Base-by-base conservation (phyloP, 2,113 vertebrate genomes). In the Scatophagus argus region DNA sequence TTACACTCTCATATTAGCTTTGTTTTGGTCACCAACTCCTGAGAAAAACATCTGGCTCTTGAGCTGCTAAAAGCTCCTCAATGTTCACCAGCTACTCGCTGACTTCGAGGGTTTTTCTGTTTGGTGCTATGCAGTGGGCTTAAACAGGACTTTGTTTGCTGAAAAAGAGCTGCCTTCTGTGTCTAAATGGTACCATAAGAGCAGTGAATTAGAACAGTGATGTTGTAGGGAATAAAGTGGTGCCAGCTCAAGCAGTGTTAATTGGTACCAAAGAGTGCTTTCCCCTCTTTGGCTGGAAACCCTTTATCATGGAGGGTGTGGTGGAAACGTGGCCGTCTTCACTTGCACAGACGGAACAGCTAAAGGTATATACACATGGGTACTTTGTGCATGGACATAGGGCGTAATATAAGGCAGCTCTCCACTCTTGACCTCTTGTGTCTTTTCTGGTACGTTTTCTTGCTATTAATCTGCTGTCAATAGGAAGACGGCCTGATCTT, bases 391-490 rank as follows among this genome's bases (percentile, higher is more conserved):
- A n/a, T 21, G 19, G 1, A 54, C 23, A 36, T 8, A 62, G 2
- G 49, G 8, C 32, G 31, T 14, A 41, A 25, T 25, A 25, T 32
- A 17, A 34, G 46, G 19, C 17, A 16, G 55, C 6, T 34, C 64
- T 64, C 47, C 64, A 27, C 44, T 59, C 60, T 51, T 60, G 19
- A 86, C 74, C 62, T 60, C 36, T 8, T 29, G 38, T 31, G 29
- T 19, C 49, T 55, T 32, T 51, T 54, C 49, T 51, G 49, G 49
- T 60, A 25, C 44, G 3, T 43, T 69, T 79, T 62, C 36, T n/a
- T 58, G 44, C 54, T 32, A 23, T 78, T 77, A 55, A 81, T 70
- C 67, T 32, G 19, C 51, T 58, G 29, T 52, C 54, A 54, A 60
- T 46, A 16, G 14, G 21, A 73, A 43, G 41, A n/a, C 51, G 34